Percentiles rank a stretch among this genome's conserved stretches.
These are phyloP conservation scores for Chrysodeixis includens DNA, from an alignment of 2,888 invertebrate genomes.

Conservation along the genomic window DNA sequence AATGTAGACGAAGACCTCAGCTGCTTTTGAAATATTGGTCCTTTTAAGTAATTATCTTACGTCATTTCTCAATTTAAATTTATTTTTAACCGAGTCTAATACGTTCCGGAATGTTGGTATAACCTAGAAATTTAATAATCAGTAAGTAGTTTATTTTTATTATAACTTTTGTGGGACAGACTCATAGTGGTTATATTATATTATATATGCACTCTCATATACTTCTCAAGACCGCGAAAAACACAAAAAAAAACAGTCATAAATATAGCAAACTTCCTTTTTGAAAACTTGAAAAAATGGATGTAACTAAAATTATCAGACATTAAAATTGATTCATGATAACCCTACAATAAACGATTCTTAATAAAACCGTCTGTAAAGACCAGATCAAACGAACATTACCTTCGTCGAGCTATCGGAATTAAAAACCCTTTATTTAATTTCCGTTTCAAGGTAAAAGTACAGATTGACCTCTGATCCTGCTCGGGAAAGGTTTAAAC, in stretches of 20 bases:
- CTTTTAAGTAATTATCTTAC: not conserved
- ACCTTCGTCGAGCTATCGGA: conserved; percentile 21
- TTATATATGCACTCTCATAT: too few species aligned
- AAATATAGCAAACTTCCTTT: too few species aligned
- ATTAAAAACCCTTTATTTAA: conserved; percentile 51
- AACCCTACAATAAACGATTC: conserved; percentile 14
- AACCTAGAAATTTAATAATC: not conserved
- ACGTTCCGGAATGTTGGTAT: too few species aligned
- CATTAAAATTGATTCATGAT: not conserved
- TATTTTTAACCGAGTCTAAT: too few species aligned
- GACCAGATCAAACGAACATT: conserved; percentile 18
- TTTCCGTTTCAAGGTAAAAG: conserved; percentile 40
- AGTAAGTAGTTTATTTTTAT: too few species aligned
- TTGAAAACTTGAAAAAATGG: too few species aligned
- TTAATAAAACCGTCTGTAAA: conserved; percentile 9
- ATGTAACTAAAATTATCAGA: too few species aligned
- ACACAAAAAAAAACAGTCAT: too few species aligned
- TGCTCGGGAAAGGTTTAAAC: conserved; percentile 17
- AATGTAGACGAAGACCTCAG: conserved; percentile 17
- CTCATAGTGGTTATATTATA: too few species aligned
- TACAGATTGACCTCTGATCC: conserved; percentile 25
- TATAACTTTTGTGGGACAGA: too few species aligned
- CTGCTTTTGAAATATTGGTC: conserved; percentile 20
- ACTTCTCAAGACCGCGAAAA: too few species aligned
- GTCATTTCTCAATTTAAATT: not conserved